Percentiles rank a stretch among this genome's conserved stretches.
Conservation (phyloP, 2,113 vertebrate genomes). For the Thalassoma bifasciatum region DNA sequence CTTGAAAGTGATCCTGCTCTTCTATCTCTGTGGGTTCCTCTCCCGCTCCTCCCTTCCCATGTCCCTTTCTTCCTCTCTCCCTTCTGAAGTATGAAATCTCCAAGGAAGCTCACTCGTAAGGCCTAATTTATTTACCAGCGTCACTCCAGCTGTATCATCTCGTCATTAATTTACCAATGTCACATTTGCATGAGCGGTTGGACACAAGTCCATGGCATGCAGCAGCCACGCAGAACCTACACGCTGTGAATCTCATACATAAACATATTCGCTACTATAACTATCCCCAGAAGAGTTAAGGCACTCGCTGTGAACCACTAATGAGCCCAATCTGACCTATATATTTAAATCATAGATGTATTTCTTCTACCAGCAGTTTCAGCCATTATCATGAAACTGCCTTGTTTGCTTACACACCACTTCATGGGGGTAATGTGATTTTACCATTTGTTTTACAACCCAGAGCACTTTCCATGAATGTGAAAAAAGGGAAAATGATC, state of each 20-base stretch:
- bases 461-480: conserved; percentile 23
- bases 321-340: conserved; percentile 74
- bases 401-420: conserved; percentile 42
- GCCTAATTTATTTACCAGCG: conserved; percentile 70
- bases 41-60: conserved; percentile 29
- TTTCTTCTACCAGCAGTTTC: conserved; percentile 39
- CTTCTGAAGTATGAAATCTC: conserved; percentile 71
- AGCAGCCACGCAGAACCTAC: conserved; percentile 27
- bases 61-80: conserved; percentile 58
- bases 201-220: conserved; percentile 45
- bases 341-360: conserved; percentile 63
- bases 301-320: conserved; percentile 64
- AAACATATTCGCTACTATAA: conserved; percentile 67
- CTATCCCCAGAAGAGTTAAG: conserved; percentile 59
- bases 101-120: conserved; percentile 50
- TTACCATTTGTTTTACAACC: conserved; percentile 42
- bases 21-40: conserved; percentile 32
- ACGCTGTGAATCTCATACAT: conserved; percentile 61
- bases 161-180: conserved; percentile 71
- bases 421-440: conserved; percentile 6
- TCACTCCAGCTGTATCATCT: conserved; percentile 62
- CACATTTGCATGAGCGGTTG: conserved; percentile 55
- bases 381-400: conserved; percentile 52
- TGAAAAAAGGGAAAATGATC: conserved; percentile 15
- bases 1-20: conserved; percentile 40